A percentile compares a stretch with the other conserved stretches of the same genome.
Evolutionary conservation across 2,113 vertebrate species (phyloP).

Genomic region (Tragulus kanchil): DNA sequence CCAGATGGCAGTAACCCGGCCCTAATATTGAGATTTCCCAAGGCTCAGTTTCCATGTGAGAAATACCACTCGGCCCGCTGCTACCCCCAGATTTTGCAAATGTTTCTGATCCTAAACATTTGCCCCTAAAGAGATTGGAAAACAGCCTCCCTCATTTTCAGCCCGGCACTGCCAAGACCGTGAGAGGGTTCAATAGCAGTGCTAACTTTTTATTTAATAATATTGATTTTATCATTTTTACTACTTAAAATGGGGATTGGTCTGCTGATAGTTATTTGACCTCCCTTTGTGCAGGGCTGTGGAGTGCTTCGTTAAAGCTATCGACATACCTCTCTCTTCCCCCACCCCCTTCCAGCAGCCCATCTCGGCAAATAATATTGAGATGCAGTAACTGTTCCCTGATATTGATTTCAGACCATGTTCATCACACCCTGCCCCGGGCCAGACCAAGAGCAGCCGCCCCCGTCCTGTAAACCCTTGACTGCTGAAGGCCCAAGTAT

Average conservation of each 20-base stretch:
- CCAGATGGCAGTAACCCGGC: not conserved
- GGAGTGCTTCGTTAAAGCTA: slow-evolving; percentile 86
- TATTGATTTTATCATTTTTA: slow-evolving; percentile 91
- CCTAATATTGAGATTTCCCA: not conserved
- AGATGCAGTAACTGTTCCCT: slow-evolving; percentile 89
- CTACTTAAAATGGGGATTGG: slow-evolving; percentile 87
- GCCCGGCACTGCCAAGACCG: slow-evolving; percentile 71
- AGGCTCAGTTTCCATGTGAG: not conserved
- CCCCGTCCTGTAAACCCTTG: slow-evolving; percentile 69
- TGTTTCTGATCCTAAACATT: slow-evolving; percentile 43
- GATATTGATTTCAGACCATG: slow-evolving; percentile 89
- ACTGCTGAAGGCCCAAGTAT: slow-evolving; percentile 62
- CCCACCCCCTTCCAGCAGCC: slow-evolving; percentile 83
- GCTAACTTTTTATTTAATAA: slow-evolving; percentile 89
- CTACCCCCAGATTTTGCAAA: not conserved
- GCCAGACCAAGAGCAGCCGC: slow-evolving; percentile 79
- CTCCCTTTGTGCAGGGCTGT: slow-evolving; percentile 84
- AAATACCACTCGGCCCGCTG: not conserved
- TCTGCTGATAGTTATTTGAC: slow-evolving; percentile 88
- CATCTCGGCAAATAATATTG: slow-evolving; percentile 88
- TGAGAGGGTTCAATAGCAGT: slow-evolving; percentile 82
- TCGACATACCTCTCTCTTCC: slow-evolving; percentile 85
- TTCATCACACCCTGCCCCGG: slow-evolving; percentile 86
- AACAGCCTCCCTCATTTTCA: slow-evolving; percentile 65
- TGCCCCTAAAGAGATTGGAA: slow-evolving; percentile 69